phyloP scores from a whole-genome alignment of 2,113 vertebrate species.

The Melanerpes aurifrons region DNA sequence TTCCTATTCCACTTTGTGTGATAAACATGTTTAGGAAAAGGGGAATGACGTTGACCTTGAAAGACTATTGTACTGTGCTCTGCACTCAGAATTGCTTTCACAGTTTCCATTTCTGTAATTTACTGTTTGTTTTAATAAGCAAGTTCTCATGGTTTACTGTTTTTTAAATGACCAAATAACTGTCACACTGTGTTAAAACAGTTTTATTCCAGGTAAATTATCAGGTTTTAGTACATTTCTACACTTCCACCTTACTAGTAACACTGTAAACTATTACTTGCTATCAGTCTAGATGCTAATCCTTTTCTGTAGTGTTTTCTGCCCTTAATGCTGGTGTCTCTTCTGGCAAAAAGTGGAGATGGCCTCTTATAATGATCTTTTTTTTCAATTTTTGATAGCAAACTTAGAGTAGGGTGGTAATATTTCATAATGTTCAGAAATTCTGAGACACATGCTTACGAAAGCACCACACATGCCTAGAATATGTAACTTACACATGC shows the following conservation, averaged over 20 bases:
- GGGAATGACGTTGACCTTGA: constrained; percentile 59
- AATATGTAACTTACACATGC: background rate
- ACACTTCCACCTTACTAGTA: background rate
- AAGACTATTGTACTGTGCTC: background rate
- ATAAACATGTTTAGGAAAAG: constrained; percentile 2
- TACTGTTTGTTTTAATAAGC: background rate
- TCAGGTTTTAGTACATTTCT: background rate
- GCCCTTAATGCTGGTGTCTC: background rate
- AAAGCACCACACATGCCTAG: background rate
- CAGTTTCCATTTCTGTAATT: background rate
- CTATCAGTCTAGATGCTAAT: background rate
- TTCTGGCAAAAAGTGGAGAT: background rate
- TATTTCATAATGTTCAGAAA: background rate
- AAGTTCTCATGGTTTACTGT: background rate
- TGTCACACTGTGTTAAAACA: background rate
- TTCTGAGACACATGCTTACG: background rate
- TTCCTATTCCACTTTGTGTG: background rate
- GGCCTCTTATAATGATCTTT: background rate
- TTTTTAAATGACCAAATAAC: background rate
- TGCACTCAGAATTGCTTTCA: background rate
- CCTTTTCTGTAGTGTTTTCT: background rate
- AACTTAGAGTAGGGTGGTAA: background rate
- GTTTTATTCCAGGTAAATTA: background rate
- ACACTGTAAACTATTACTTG: background rate
- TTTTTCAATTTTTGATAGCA: background rate